Conservation (phyloP, 2,113 vertebrate genomes). For the Petroica traversi region DNA sequence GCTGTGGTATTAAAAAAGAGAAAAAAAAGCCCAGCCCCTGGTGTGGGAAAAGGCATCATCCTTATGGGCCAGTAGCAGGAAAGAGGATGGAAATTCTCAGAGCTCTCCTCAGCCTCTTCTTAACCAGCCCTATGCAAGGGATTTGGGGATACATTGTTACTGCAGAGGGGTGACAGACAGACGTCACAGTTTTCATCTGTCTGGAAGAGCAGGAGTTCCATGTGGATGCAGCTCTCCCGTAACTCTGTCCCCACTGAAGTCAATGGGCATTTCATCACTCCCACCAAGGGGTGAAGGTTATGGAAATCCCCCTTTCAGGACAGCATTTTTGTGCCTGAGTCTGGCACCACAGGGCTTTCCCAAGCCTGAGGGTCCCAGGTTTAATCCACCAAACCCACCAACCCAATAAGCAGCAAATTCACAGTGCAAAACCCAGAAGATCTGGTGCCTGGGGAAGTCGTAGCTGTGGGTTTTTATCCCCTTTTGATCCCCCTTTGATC, state of each 20-base stretch:
- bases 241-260: neutral
- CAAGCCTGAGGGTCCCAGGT: neutral
- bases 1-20: neutral
- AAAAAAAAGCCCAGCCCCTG: neutral
- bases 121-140: rapidly evolving
- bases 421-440: neutral
- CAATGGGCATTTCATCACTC: neutral
- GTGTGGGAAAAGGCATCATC: neutral
- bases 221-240: neutral
- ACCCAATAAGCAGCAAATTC: neutral
- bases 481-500: no score
- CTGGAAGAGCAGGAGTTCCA: neutral
- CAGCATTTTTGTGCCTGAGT: neutral
- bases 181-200: neutral
- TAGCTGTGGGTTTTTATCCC: no score
- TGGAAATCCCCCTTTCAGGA: neutral
- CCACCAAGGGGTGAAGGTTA: neutral
- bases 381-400: neutral
- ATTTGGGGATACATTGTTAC: neutral
- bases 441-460: rapidly evolving
- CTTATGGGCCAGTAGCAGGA: rapidly evolving
- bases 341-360: neutral
- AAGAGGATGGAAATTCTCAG: neutral
- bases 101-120: neutral
- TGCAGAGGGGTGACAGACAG: neutral